These are phyloP conservation scores for Pogoniulus pusillus DNA, from an alignment of 2,797 vertebrate genomes.

Conservation along the genomic window DNA sequence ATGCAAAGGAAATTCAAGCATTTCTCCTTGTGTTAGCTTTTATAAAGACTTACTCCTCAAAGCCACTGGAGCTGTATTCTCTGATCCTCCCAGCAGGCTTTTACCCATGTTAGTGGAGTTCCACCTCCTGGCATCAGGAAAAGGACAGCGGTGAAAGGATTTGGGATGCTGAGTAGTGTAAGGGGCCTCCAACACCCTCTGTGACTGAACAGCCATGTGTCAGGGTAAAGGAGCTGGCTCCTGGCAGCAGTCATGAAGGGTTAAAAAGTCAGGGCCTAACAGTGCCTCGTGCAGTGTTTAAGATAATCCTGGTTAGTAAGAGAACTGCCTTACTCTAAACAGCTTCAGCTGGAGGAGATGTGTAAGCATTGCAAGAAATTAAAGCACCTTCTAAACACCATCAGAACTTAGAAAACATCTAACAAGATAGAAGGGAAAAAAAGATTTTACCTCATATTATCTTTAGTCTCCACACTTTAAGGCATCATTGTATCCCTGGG, in stretches of 20 bases:
- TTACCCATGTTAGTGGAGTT: neutral
- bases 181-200: neutral
- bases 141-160: neutral
- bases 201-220: fast-evolving
- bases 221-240: neutral
- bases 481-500: neutral
- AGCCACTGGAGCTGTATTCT: neutral
- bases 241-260: neutral
- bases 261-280: neutral
- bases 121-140: neutral
- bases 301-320: neutral
- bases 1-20: constrained; percentile 25
- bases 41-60: constrained; percentile 16
- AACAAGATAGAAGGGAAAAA: neutral
- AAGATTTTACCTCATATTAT: neutral
- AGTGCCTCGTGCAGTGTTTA: neutral
- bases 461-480: neutral
- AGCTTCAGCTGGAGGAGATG: neutral
- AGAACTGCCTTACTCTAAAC: neutral
- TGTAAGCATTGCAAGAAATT: neutral
- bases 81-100: neutral
- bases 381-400: neutral
- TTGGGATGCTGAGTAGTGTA: neutral
- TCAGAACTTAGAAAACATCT: neutral
- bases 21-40: constrained; percentile 14